A percentile compares a stretch with the other conserved stretches of the same genome.
These are phyloP conservation scores for Centruroides sculpturatus DNA, from an alignment of 1,140 invertebrate genomes.

Conservation along the genomic window DNA sequence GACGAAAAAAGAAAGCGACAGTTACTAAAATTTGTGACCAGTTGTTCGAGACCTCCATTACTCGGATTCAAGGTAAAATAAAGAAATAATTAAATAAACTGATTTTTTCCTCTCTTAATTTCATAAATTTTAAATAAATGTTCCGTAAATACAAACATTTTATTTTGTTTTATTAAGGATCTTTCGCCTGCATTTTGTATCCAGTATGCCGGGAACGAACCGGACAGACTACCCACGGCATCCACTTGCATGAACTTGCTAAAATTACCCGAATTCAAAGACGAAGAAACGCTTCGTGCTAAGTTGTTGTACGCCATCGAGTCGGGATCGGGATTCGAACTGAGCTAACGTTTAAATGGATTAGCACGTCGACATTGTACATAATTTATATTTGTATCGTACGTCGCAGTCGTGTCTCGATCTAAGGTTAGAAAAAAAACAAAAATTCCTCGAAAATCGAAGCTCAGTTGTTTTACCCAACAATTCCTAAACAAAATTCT, in stretches of 20 bases:
- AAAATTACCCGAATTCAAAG: conserved; percentile 80
- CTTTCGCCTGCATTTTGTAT: conserved; percentile 88
- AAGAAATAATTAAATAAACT: too few relatives aligned
- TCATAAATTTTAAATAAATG: too few relatives aligned
- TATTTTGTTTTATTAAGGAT: conserved; percentile 43
- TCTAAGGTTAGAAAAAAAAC: too few relatives aligned
- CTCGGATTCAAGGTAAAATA: conserved; percentile 71
- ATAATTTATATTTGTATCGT: too few relatives aligned
- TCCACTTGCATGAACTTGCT: conserved; percentile 97
- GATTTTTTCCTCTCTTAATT: conserved; percentile 13
- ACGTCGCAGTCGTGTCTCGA: too few relatives aligned
- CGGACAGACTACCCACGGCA: conserved; percentile 78
- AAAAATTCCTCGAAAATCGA: too few relatives aligned
- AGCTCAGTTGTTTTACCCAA: too few relatives aligned
- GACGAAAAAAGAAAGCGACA: conserved; percentile 69
- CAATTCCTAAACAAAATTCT: too few relatives aligned
- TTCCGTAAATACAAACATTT: neutral
- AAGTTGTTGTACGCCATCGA: conserved; percentile 89
- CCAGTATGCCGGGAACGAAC: conserved; percentile 62
- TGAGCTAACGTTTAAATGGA: conserved; percentile 45
- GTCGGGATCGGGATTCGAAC: conserved; percentile 87
- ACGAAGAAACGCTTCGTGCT: conserved; percentile 55
- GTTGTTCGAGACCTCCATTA: conserved; percentile 90
- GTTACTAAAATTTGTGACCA: conserved; percentile 91
- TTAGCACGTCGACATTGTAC: neutral